Evolutionary conservation across 2,888 invertebrate species (phyloP).

Genomic region (Pyrrhosoma nymphula): DNA sequence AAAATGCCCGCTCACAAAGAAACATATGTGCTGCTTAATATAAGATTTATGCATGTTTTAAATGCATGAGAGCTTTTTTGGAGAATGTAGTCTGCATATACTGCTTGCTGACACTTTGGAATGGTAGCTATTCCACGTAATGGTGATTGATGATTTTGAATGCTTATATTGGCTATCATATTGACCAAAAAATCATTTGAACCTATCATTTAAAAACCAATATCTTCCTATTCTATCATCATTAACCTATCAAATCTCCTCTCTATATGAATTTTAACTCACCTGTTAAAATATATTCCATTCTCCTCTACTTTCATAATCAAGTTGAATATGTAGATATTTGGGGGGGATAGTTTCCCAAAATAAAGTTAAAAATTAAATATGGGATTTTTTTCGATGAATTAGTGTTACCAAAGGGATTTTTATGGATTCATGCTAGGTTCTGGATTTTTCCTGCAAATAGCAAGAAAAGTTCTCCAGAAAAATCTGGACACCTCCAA

Average conservation of each 20-base stretch:
- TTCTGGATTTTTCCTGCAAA: neutral
- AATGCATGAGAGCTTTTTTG: slow-evolving; percentile 56
- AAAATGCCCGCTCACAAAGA: neutral
- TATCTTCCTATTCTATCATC: neutral
- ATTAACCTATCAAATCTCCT: slow-evolving; percentile 43
- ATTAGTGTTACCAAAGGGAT: no score
- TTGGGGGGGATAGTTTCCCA: neutral
- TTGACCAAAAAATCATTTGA: neutral
- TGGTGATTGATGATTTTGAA: neutral
- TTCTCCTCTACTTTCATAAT: neutral
- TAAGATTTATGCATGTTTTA: slow-evolving; percentile 46
- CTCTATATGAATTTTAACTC: slow-evolving; percentile 48
- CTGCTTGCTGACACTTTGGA: slow-evolving; percentile 59
- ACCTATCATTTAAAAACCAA: neutral
- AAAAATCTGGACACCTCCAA: neutral
- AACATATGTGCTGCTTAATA: slow-evolving; percentile 42
- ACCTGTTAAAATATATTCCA: neutral
- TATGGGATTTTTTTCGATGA: neutral
- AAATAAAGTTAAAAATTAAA: neutral
- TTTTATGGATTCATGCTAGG: neutral
- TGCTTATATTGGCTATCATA: slow-evolving; percentile 12
- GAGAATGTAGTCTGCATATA: slow-evolving; percentile 58
- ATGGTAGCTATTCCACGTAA: slow-evolving; percentile 27
- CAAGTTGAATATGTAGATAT: neutral
- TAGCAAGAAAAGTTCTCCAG: neutral